Conservation (phyloP, 2,113 vertebrate species). For the Ictalurus furcatus region DNA sequence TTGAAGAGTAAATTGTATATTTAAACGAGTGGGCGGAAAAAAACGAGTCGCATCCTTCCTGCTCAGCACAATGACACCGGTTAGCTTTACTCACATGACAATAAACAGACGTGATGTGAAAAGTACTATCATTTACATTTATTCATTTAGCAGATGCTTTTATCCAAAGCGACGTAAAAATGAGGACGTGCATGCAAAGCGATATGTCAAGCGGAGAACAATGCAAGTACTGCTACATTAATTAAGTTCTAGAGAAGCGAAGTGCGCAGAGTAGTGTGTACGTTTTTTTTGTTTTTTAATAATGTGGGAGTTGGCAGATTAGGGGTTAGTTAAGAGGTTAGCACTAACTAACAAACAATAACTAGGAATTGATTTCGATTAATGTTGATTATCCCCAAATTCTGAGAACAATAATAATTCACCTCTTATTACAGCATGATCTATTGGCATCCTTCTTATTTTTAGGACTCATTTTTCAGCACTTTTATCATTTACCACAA, state of each 20-base stretch:
- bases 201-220: no score
- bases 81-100: not conserved
- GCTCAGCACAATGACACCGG: not conserved
- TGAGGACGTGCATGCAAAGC: no score
- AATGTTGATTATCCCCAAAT: not conserved
- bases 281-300: no score
- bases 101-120: not conserved
- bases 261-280: no score
- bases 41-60: not conserved
- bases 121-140: not conserved
- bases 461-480: not conserved
- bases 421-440: not conserved
- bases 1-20: constrained; percentile 6
- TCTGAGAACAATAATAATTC: not conserved
- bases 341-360: not conserved
- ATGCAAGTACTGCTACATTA: no score
- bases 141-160: no score
- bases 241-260: no score
- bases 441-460: not conserved
- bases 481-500: not conserved
- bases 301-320: no score
- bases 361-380: not conserved
- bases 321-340: no score
- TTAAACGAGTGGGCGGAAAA: not conserved
- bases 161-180: no score